Evolutionary conservation across 2,888 invertebrate genomes (phyloP).

Genomic region (Melipona beecheii): DNA sequence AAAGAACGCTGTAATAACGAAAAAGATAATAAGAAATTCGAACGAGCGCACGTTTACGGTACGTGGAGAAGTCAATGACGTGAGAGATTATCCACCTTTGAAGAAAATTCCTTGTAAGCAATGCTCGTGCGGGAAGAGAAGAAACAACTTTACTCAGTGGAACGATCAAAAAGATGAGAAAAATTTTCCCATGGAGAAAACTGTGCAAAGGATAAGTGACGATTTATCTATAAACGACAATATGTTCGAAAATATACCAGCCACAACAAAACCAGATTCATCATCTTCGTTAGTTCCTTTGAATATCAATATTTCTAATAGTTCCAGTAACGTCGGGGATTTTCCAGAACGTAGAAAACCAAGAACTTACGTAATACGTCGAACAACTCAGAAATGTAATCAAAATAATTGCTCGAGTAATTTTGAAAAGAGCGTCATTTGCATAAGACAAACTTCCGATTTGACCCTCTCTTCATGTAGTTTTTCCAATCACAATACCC

Average conservation of each 20-base stretch:
- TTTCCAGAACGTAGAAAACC: conserved; percentile 25
- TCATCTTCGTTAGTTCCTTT: conserved; percentile 19
- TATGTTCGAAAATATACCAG: neutral
- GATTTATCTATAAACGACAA: neutral
- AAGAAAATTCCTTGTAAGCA: neutral
- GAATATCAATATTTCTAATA: conserved; percentile 14
- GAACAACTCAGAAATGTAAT: neutral
- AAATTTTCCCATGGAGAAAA: neutral
- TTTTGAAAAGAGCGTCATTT: conserved; percentile 13
- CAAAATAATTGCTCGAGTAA: neutral
- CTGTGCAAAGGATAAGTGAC: neutral
- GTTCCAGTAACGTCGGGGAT: conserved; percentile 9
- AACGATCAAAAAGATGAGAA: neutral
- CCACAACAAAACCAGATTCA: neutral
- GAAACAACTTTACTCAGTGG: neutral
- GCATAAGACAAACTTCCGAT: conserved; percentile 14
- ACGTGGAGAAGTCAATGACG: neutral
- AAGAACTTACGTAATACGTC: conserved; percentile 38
- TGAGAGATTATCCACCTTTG: neutral
- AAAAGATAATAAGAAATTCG: conserved; percentile 12
- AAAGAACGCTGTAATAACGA: conserved; percentile 40
- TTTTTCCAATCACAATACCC: conserved; percentile 1
- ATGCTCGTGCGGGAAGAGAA: neutral
- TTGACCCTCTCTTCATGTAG: conserved; percentile 29
- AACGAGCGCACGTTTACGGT: conserved; percentile 1